Conservation (phyloP, 2,888 invertebrate species). For the Cyrtodaria siliqua region DNA sequence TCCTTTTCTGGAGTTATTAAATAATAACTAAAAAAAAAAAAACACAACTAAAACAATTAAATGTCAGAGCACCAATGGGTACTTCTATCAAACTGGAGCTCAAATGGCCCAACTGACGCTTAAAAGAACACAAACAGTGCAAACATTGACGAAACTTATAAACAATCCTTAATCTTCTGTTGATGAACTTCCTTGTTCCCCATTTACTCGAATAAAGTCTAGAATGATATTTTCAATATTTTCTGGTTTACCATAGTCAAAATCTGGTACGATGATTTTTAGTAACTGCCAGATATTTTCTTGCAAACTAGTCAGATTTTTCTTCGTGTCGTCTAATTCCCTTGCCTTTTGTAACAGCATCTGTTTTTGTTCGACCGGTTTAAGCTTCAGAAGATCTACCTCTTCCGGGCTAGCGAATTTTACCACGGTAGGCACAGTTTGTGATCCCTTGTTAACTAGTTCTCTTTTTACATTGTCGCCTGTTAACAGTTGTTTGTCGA, state of each 20-base stretch:
- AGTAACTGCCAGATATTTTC: slow-evolving; percentile 70
- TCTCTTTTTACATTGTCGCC: slow-evolving; percentile 15
- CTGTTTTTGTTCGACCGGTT: slow-evolving; percentile 48
- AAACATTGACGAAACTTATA: too few relatives aligned
- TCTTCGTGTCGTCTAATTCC: slow-evolving; percentile 46
- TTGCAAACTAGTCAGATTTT: slow-evolving; percentile 63
- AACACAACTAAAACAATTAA: too few relatives aligned
- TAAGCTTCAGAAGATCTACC: slow-evolving; percentile 41
- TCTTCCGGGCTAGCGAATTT: slow-evolving; percentile 53
- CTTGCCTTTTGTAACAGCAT: slow-evolving; percentile 33
- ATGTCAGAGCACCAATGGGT: too few relatives aligned
- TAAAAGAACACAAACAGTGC: too few relatives aligned
- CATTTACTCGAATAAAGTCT: slow-evolving; percentile 74
- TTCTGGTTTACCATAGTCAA: slow-evolving; percentile 71
- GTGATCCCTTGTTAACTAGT: slow-evolving; percentile 22
- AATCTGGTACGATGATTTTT: slow-evolving; percentile 75
- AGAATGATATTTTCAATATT: slow-evolving; percentile 75
- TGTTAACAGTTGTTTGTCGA: background rate
- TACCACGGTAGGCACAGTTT: slow-evolving; percentile 51
- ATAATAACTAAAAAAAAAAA: too few relatives aligned
- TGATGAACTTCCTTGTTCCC: slow-evolving; percentile 26
- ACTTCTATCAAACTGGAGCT: too few relatives aligned
- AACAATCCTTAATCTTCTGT: background rate
- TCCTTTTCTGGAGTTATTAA: too few relatives aligned
- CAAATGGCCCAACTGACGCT: too few relatives aligned